Base-by-base conservation (phyloP, 2,797 vertebrate genomes). In the Micrastur ruficollis region DNA sequence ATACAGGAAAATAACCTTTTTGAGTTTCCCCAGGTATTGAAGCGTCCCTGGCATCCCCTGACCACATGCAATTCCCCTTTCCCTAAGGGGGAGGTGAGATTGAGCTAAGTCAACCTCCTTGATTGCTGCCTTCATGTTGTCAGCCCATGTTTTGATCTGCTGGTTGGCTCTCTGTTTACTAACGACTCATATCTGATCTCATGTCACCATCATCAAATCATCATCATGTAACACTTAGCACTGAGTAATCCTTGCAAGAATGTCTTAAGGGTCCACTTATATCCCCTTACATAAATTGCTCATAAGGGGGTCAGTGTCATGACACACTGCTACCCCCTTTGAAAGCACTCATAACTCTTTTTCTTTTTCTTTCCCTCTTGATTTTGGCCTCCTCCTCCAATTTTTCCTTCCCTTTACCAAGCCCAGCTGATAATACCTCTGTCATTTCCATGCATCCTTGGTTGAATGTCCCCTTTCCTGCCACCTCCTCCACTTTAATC, bases 81-180 rank as follows among this genome's bases (percentile, higher is more conserved):
- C 44, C 14, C 13, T 5, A 20, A 8, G 21, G 6, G 11, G 1
- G 2, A 49, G 17, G 34, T 12, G 26, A 50, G 2, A 8, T 2
- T 55, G 40, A 78, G 79, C 18, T 23, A 27, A 75, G 9, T 6
- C 59, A 58, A 3, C 4, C 29, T 80, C 22, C 14, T 27, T 23
- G 46, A 14, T 3, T 84, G 49, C n/a, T 75, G 29, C 21, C 53
- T 75, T 73, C 21, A 1, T 1, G 1, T 26, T 40, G 5, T 29
- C 56, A 81, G 73, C 14, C 40, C 40, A 1, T 2, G 9, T 34
- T 92, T 32, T 40, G 31, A 36, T 34, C 23, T 34, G 62, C 16
- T 75, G 49, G 6, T 26, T 85, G 46, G 19, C 18, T 49, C 32
- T 31, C 23, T n/a, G 8, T 50, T 32, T 89, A 55, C 56, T 71